These are phyloP conservation scores for Genyomyrus donnyi DNA, from an alignment of 2,113 vertebrate species.

Conservation along the genomic window DNA sequence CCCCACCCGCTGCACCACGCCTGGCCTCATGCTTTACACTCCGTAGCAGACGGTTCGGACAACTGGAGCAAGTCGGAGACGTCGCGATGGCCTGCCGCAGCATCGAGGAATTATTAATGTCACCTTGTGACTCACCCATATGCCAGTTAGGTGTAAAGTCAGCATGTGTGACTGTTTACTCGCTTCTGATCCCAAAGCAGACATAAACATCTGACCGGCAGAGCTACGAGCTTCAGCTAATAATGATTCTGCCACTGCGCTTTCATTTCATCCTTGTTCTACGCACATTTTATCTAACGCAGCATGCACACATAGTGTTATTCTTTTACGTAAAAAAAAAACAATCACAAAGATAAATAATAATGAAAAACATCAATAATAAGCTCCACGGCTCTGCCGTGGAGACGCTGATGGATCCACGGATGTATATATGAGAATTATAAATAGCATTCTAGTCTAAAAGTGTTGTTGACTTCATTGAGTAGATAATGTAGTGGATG, in stretches of 20 bases:
- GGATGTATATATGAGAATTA: not conserved
- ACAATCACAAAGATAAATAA: not conserved
- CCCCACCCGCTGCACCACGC: not conserved
- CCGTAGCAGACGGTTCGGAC: conserved; percentile 40
- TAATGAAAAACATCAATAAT: not conserved
- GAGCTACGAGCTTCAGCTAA: not conserved
- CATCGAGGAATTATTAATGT: conserved; percentile 39
- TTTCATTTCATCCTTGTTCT: not conserved
- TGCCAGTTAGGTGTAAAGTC: conserved; percentile 39
- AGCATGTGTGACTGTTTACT: conserved; percentile 42
- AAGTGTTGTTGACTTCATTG: not conserved
- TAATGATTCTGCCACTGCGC: not conserved
- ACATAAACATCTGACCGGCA: conserved; percentile 36
- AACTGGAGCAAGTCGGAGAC: conserved; percentile 33
- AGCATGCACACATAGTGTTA: not conserved
- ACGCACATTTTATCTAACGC: not conserved
- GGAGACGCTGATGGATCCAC: not conserved
- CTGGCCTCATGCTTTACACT: conserved; percentile 29
- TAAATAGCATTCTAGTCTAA: not conserved
- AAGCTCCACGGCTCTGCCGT: not conserved
- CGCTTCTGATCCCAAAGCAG: conserved; percentile 27
- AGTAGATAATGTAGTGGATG: not conserved
- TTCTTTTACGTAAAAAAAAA: not conserved
- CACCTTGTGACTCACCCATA: conserved; percentile 40
- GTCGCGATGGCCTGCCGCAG: conserved; percentile 22